Percentiles rank a stretch among this genome's conserved stretches.
Conservation (phyloP, 2,113 vertebrate species). For the Pteropus alecto region DNA sequence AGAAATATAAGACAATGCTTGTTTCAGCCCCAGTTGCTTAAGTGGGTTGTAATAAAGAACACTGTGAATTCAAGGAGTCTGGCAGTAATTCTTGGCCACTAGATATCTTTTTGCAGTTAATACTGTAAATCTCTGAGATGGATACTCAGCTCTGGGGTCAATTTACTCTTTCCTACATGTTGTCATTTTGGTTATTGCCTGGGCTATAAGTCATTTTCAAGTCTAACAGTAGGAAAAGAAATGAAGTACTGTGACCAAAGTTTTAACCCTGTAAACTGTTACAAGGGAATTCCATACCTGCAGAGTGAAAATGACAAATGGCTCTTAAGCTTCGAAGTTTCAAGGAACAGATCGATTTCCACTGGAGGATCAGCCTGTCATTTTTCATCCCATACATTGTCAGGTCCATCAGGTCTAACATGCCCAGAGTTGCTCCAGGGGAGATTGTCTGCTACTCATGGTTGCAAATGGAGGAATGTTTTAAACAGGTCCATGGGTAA, state of each 20-base stretch:
- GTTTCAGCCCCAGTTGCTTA: background rate
- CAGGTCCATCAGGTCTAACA: background rate
- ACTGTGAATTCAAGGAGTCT: background rate
- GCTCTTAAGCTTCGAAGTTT: slow-evolving; percentile 15
- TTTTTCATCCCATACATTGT: slow-evolving; percentile 42
- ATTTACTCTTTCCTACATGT: background rate
- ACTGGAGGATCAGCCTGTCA: slow-evolving; percentile 15
- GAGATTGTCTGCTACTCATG: background rate
- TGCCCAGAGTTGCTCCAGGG: background rate
- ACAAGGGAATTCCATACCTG: background rate
- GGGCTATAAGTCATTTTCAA: slow-evolving; percentile 15
- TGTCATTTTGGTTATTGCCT: background rate
- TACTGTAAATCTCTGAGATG: slow-evolving; percentile 9
- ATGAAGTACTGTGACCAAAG: background rate
- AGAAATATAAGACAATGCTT: background rate
- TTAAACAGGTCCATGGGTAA: background rate
- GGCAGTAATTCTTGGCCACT: background rate
- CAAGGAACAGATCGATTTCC: slow-evolving; percentile 49
- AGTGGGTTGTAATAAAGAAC: background rate
- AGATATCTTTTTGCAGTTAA: background rate
- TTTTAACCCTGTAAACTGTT: background rate
- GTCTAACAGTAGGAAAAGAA: background rate
- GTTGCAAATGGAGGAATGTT: background rate
- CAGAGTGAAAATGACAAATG: slow-evolving; percentile 42
- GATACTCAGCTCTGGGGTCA: background rate